Evolutionary conservation across 2,797 vertebrate genomes (phyloP).

Genomic region (Galagoides demidoff): DNA sequence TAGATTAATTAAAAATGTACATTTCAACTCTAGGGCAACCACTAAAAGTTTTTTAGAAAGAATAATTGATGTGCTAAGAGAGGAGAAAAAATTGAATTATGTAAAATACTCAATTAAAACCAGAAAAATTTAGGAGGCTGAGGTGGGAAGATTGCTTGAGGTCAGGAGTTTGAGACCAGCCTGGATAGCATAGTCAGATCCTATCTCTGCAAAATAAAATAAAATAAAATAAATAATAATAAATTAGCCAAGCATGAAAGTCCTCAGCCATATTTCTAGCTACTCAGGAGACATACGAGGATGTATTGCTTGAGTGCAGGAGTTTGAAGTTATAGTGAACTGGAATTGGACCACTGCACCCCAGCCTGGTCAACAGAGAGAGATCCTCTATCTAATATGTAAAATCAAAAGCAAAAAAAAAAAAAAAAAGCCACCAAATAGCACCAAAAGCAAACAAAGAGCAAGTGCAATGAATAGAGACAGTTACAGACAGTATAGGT

Average conservation of each 20-base stretch:
- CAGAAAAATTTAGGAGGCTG: background rate
- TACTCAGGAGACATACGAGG: background rate
- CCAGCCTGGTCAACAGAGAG: background rate
- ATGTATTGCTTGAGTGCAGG: background rate
- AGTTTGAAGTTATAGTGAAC: background rate
- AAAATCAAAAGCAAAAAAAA: background rate
- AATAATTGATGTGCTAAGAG: background rate
- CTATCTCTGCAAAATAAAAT: background rate
- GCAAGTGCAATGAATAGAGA: background rate
- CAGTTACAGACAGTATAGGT: background rate
- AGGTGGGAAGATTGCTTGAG: background rate
- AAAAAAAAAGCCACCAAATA: background rate
- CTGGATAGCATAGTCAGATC: background rate
- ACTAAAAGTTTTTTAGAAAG: background rate
- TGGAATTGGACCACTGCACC: background rate
- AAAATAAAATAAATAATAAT: too few species aligned
- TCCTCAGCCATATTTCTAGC: background rate
- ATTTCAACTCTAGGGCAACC: background rate
- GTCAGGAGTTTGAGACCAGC: background rate
- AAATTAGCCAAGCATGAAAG: background rate
- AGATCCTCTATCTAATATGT: background rate
- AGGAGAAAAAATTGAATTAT: constrained; percentile 16
- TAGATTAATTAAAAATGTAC: background rate
- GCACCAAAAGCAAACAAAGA: background rate
- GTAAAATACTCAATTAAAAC: constrained; percentile 29